A percentile compares a stretch with the other conserved stretches of the same genome.
These are phyloP conservation scores for Meteorus sp. DNA, from an alignment of 1,140 invertebrate genomes.

Conservation along the genomic window DNA sequence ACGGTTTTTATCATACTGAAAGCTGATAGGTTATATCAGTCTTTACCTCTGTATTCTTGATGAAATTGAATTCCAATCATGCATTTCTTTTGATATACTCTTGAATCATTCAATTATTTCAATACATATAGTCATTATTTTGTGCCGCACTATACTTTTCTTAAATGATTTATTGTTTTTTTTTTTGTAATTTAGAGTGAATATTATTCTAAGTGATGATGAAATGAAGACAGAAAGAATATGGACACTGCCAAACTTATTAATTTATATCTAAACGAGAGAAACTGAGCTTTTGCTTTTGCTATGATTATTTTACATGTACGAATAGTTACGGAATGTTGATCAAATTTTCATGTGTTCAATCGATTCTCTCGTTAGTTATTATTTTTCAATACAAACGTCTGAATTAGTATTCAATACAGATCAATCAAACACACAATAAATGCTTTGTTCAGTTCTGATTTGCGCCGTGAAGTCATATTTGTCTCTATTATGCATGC, in stretches of 20 bases:
- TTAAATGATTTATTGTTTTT: background rate
- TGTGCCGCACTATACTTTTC: slow-evolving; percentile 6
- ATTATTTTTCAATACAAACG: too few relatives aligned
- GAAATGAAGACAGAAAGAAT: slow-evolving; percentile 31
- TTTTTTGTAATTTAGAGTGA: slow-evolving; percentile 17
- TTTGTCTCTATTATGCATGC: too few relatives aligned
- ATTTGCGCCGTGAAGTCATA: too few relatives aligned
- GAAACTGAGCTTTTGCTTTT: slow-evolving; percentile 25
- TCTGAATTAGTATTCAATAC: too few relatives aligned
- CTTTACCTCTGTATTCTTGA: background rate
- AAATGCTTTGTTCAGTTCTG: too few relatives aligned
- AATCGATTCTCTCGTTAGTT: too few relatives aligned
- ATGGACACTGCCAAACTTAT: slow-evolving; percentile 47
- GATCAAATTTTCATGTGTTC: background rate
- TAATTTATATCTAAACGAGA: slow-evolving; percentile 40
- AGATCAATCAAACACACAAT: too few relatives aligned
- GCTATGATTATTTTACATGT: slow-evolving; percentile 9
- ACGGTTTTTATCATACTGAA: background rate
- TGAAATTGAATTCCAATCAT: too few relatives aligned
- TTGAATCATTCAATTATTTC: too few relatives aligned
- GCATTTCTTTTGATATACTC: too few relatives aligned
- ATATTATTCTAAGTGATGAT: slow-evolving; percentile 31
- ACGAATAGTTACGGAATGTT: background rate
- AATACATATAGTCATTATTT: background rate
- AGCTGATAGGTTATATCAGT: background rate